phyloP scores from a whole-genome alignment of 2,797 vertebrate species.

The Cynodonichthys magdalenae region DNA sequence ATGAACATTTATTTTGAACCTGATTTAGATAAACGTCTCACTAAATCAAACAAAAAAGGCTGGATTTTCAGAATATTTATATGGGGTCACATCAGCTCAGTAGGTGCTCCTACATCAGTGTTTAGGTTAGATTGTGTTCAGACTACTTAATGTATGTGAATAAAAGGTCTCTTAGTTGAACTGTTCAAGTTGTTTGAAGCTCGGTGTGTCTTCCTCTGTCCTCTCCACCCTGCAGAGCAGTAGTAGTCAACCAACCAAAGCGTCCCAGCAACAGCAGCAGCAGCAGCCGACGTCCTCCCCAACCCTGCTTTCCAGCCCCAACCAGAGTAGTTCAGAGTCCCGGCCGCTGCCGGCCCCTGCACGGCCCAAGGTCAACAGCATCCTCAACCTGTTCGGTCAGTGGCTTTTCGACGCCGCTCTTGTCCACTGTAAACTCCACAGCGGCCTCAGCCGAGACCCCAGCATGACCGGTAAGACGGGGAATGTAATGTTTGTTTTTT shows the following conservation, averaged over 20 bases:
- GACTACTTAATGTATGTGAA: no score
- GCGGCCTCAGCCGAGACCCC: conserved; percentile 93
- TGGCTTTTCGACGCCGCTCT: conserved; percentile 96
- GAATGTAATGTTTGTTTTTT: neutral
- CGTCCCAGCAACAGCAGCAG: conserved; percentile 86
- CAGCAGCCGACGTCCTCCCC: conserved; percentile 85
- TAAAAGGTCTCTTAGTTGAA: neutral
- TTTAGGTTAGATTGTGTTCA: no score
- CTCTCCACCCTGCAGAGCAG: conserved; percentile 78
- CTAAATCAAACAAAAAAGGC: no score
- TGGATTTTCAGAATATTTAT: no score
- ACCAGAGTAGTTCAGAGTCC: conserved; percentile 93
- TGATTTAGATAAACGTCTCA: no score
- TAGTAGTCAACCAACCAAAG: conserved; percentile 88
- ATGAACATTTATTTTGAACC: no score
- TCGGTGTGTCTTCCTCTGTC: neutral
- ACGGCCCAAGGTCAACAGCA: conserved; percentile 96
- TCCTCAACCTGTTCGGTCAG: conserved; percentile 96
- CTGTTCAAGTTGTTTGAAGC: neutral
- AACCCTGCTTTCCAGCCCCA: conserved; percentile 92
- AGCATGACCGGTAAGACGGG: conserved; percentile 94
- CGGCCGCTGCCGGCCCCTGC: conserved; percentile 91
- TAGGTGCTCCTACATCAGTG: no score
- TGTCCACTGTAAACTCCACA: conserved; percentile 97
- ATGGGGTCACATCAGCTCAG: no score